These are phyloP conservation scores for Zaprionus ghesquierei DNA, from an alignment of 1,140 invertebrate species.

Conservation along the genomic window DNA sequence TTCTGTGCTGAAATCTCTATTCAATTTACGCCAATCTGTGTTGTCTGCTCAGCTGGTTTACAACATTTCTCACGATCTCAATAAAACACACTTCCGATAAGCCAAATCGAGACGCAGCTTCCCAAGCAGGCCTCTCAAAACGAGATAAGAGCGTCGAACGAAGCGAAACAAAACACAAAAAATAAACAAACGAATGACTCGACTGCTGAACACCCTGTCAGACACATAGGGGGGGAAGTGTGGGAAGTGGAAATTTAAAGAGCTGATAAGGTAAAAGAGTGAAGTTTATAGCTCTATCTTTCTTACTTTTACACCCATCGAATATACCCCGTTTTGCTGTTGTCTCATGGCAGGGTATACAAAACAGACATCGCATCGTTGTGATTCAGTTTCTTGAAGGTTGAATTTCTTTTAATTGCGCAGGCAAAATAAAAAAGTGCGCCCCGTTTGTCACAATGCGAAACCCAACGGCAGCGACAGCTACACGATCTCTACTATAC, in stretches of 20 bases:
- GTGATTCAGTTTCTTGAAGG: constrained; percentile 64
- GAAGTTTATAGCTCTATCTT: not conserved
- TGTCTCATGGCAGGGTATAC: not conserved
- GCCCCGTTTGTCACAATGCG: constrained; percentile 29
- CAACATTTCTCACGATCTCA: constrained; percentile 66
- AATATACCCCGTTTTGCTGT: not conserved
- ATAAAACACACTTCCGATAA: constrained; percentile 53
- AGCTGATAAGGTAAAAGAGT: not conserved
- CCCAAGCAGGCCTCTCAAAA: constrained; percentile 10
- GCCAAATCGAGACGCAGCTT: constrained; percentile 30
- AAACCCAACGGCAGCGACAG: constrained; percentile 20
- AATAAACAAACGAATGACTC: not conserved
- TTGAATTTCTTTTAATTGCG: constrained; percentile 74
- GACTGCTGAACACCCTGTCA: not conserved
- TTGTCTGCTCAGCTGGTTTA: constrained; percentile 31
- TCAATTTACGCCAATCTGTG: not conserved
- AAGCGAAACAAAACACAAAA: not conserved
- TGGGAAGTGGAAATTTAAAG: fast-evolving
- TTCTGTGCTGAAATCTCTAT: not conserved
- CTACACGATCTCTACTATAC: not conserved
- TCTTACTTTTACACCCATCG: not conserved
- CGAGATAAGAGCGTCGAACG: constrained; percentile 17
- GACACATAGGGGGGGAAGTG: not conserved
- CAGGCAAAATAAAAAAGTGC: constrained; percentile 51
- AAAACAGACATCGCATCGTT: constrained; percentile 13